A percentile compares a stretch with the other conserved stretches of the same genome.
These are phyloP conservation scores for Stenolophus ochropezus DNA, from an alignment of 2,888 invertebrate species.

Conservation along the genomic window DNA sequence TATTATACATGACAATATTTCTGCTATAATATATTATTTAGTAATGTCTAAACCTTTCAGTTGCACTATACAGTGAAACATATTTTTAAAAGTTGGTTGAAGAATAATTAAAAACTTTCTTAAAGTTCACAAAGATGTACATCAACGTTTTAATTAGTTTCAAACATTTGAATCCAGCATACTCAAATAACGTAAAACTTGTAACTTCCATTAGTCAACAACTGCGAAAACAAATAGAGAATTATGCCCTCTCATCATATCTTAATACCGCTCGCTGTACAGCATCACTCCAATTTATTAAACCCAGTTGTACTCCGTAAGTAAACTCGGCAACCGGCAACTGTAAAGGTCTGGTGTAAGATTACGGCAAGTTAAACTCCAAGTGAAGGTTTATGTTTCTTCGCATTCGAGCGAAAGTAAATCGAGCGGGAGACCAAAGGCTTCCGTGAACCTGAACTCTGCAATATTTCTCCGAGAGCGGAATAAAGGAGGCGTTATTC, in stretches of 20 bases:
- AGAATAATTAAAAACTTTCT: too few species aligned
- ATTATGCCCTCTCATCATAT: neutral
- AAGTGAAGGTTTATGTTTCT: slow-evolving; percentile 28
- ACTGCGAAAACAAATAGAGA: neutral
- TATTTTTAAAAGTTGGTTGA: too few species aligned
- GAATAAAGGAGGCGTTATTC: slow-evolving; percentile 1
- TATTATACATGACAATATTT: too few species aligned
- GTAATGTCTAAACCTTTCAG: too few species aligned
- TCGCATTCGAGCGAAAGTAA: slow-evolving; percentile 13
- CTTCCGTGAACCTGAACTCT: slow-evolving; percentile 19
- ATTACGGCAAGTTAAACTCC: slow-evolving; percentile 4
- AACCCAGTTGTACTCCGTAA: neutral
- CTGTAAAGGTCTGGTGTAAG: slow-evolving; percentile 11
- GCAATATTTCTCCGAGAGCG: slow-evolving; percentile 8
- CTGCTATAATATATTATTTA: too few species aligned
- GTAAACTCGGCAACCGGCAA: neutral
- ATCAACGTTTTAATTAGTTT: too few species aligned
- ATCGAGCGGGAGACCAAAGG: slow-evolving; percentile 22
- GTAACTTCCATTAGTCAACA: too few species aligned
- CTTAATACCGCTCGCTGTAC: neutral
- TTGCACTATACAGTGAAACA: too few species aligned
- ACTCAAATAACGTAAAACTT: too few species aligned
- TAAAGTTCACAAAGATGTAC: too few species aligned
- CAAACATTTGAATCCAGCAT: too few species aligned
- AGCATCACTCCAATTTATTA: neutral